A percentile compares a stretch with the other conserved stretches of the same genome.
Evolutionary conservation across 2,888 invertebrate genomes (phyloP).

Genomic region (Laspeyria flexula): DNA sequence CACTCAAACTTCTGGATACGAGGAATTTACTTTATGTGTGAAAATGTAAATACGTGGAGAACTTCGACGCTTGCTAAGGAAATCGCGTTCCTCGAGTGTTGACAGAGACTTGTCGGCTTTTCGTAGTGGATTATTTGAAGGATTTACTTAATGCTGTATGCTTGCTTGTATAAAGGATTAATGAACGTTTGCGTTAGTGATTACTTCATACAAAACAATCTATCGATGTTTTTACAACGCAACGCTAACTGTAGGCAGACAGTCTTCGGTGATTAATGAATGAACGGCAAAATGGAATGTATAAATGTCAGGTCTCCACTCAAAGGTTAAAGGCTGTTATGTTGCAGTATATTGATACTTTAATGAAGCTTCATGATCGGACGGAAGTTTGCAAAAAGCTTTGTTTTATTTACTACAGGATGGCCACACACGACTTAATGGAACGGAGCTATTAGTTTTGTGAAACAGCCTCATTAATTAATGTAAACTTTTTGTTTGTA

Average conservation of each 20-base stretch:
- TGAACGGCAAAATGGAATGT: constrained; percentile 52
- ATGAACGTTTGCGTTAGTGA: constrained; percentile 64
- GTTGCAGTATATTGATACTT: constrained; percentile 33
- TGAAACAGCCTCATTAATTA: background rate
- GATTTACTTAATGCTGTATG: constrained; percentile 80
- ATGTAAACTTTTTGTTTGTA: background rate
- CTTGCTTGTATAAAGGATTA: constrained; percentile 75
- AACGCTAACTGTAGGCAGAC: constrained; percentile 45
- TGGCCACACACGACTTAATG: constrained; percentile 2
- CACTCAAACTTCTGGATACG: constrained; percentile 73
- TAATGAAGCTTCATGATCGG: constrained; percentile 41
- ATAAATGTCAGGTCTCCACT: constrained; percentile 52
- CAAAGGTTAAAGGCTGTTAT: constrained; percentile 52
- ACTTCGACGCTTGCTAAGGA: constrained; percentile 73
- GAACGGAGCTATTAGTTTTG: background rate
- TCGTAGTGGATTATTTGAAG: constrained; percentile 79
- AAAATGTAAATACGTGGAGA: constrained; percentile 81
- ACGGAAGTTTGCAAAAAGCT: constrained; percentile 34
- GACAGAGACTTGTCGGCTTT: constrained; percentile 79
- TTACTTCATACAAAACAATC: constrained; percentile 59
- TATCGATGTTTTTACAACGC: constrained; percentile 65
- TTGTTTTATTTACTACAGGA: background rate
- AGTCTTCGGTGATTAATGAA: constrained; percentile 55
- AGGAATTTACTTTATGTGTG: constrained; percentile 81
- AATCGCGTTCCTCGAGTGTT: constrained; percentile 78